phyloP scores from a whole-genome alignment of 2,113 vertebrate species.

The Silurus glanis region DNA sequence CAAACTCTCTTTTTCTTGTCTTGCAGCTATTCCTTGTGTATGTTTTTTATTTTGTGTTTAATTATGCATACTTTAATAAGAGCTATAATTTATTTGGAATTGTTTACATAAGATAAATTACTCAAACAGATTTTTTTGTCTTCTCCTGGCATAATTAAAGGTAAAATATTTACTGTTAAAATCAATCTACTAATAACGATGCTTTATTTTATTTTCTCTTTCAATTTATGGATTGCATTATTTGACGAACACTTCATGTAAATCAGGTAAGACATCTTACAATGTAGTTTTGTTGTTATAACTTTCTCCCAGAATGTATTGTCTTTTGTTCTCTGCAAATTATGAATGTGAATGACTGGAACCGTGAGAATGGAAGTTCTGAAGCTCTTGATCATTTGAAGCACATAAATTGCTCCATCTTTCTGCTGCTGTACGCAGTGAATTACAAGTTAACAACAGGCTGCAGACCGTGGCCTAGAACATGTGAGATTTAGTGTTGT shows the following conservation, averaged over 20 bases:
- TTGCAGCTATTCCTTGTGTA: constrained; percentile 40
- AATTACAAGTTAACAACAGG: background rate
- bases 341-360: background rate
- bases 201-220: constrained; percentile 24
- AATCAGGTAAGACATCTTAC: constrained; percentile 46
- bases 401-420: background rate
- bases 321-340: background rate
- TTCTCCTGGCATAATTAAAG: background rate
- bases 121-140: background rate
- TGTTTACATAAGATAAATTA: constrained; percentile 25
- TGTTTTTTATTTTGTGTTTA: constrained; percentile 23
- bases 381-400: background rate
- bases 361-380: background rate
- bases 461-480: background rate
- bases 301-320: background rate
- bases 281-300: constrained; percentile 7
- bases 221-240: background rate
- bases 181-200: constrained; percentile 42
- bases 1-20: constrained; percentile 26
- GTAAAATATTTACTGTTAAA: background rate
- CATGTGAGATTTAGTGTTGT: background rate
- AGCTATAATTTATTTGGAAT: background rate
- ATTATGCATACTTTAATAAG: constrained; percentile 14
- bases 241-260: constrained; percentile 31
- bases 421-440: background rate